These are phyloP conservation scores for Alca torda DNA, from an alignment of 2,797 vertebrate genomes.

Conservation along the genomic window DNA sequence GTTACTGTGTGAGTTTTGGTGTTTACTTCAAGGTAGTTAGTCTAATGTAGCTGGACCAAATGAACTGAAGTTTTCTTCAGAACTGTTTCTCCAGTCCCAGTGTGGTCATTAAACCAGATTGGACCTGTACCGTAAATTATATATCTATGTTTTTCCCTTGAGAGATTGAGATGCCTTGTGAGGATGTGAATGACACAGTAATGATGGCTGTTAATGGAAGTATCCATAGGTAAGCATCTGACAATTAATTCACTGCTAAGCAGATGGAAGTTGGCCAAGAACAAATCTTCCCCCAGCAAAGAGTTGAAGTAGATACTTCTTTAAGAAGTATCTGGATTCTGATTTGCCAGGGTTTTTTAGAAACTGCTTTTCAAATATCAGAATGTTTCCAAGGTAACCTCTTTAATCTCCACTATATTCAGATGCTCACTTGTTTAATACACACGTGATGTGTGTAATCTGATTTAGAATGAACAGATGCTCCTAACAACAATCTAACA, in stretches of 20 bases:
- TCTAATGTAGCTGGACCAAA: neutral
- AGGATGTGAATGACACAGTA: neutral
- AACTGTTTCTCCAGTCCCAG: neutral
- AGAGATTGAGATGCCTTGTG: neutral
- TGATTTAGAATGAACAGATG: slow-evolving; percentile 1
- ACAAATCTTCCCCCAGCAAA: neutral
- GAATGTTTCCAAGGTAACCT: slow-evolving; percentile 42
- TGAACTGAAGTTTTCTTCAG: neutral
- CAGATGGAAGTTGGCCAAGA: neutral
- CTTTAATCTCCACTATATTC: neutral
- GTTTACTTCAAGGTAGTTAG: neutral
- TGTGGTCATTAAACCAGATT: neutral
- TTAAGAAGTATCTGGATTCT: neutral
- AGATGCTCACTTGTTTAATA: slow-evolving; percentile 14
- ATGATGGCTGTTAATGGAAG: neutral
- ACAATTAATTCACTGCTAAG: neutral
- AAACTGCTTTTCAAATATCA: neutral
- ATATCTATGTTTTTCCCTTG: neutral
- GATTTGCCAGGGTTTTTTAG: neutral
- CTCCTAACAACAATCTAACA: neutral
- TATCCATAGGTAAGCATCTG: neutral
- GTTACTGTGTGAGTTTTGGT: neutral
- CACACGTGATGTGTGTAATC: neutral
- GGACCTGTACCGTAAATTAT: neutral
- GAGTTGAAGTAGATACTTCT: neutral